Evolutionary conservation across 2,888 invertebrate species (phyloP).

Genomic region (Clanis bilineata): DNA sequence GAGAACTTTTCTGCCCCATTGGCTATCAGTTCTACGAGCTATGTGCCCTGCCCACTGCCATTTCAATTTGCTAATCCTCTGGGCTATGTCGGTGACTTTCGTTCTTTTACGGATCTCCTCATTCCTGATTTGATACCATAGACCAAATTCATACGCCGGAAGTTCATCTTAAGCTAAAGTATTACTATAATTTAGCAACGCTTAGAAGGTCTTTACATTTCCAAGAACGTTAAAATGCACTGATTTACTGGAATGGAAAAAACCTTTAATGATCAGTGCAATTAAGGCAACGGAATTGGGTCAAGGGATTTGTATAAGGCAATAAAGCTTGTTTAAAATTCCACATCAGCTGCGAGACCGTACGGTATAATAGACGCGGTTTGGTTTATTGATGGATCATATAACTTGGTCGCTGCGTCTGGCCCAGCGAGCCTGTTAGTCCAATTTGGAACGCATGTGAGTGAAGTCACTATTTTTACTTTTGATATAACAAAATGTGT

Average conservation of each 20-base stretch:
- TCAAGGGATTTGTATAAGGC: constrained; percentile 61
- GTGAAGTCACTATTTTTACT: constrained; percentile 56
- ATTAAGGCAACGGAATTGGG: constrained; percentile 61
- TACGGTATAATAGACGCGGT: constrained; percentile 76
- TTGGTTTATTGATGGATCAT: constrained; percentile 77
- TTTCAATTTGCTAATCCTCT: too few relatives aligned
- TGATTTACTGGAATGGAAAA: constrained; percentile 24
- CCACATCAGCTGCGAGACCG: constrained; percentile 67
- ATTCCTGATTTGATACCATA: too few relatives aligned
- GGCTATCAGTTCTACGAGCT: too few relatives aligned
- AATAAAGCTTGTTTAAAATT: constrained; percentile 75
- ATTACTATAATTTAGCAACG: background rate
- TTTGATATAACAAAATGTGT: constrained; percentile 1
- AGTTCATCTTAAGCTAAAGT: background rate
- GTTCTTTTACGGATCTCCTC: too few relatives aligned
- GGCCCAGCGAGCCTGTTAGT: constrained; percentile 65
- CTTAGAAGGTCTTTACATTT: background rate
- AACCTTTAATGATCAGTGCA: constrained; percentile 40
- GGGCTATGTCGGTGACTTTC: too few relatives aligned
- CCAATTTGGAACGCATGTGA: constrained; percentile 74
- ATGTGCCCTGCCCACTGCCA: too few relatives aligned
- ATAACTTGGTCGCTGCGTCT: constrained; percentile 64
- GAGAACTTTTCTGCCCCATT: too few relatives aligned
- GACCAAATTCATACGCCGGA: too few relatives aligned
- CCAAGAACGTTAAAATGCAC: background rate